Evolutionary conservation across 1,140 invertebrate genomes (phyloP).

Genomic region (Bradysia coprophila): DNA sequence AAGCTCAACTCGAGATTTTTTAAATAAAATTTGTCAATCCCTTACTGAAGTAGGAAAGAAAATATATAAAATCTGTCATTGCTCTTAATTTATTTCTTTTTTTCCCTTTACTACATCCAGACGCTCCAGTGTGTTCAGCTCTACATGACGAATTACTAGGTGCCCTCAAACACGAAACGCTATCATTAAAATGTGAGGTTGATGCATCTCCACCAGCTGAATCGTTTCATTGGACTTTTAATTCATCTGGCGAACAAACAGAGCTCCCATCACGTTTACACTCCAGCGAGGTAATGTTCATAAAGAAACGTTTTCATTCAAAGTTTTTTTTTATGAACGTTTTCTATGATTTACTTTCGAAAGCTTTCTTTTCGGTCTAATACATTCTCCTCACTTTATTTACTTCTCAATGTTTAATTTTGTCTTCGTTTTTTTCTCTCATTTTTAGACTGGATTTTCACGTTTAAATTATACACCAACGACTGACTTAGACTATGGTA

Average conservation of each 20-base stretch:
- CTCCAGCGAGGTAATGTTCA: constrained; percentile 31
- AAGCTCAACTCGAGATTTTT: too few species aligned
- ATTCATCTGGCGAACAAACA: constrained; percentile 65
- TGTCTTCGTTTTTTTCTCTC: background rate
- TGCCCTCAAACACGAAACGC: constrained; percentile 67
- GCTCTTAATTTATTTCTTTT: too few species aligned
- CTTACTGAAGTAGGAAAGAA: too few species aligned
- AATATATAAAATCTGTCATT: too few species aligned
- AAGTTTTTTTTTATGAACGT: background rate
- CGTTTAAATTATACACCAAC: constrained; percentile 67
- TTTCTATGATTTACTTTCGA: too few species aligned
- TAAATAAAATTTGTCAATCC: too few species aligned
- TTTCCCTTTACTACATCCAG: too few species aligned
- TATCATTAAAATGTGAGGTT: constrained; percentile 62
- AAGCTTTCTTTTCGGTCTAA: background rate
- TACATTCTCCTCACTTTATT: background rate
- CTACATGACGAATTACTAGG: constrained; percentile 58
- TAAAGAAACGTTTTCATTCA: background rate
- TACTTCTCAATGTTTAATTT: too few species aligned
- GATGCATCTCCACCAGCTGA: constrained; percentile 65
- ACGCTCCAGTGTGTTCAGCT: constrained; percentile 61
- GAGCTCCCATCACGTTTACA: constrained; percentile 47
- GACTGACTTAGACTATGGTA: constrained; percentile 74
- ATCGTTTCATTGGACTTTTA: constrained; percentile 76
- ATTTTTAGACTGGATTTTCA: constrained; percentile 31